Conservation (phyloP, 1,140 invertebrate genomes). For the Cherax destructor region DNA sequence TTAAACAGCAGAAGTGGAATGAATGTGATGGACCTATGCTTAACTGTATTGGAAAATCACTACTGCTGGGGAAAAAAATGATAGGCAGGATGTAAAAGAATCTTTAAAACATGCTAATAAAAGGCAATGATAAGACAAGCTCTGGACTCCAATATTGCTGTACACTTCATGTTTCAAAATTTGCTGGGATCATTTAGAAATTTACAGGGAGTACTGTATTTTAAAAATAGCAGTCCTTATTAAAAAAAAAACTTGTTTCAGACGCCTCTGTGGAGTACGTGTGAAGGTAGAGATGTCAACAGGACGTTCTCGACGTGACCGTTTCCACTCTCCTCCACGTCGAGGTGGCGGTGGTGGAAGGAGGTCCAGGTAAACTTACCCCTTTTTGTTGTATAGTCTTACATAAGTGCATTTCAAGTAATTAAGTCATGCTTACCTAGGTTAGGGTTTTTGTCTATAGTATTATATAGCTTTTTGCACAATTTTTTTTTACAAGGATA, state of each 20-base stretch:
- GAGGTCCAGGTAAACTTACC: slow-evolving; percentile 51
- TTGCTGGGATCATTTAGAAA: too few relatives aligned
- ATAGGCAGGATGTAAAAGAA: too few relatives aligned
- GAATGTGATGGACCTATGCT: too few relatives aligned
- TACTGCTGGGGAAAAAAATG: too few relatives aligned
- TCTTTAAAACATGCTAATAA: too few relatives aligned
- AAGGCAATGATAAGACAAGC: too few relatives aligned
- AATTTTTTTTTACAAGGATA: background rate
- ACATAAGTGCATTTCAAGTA: background rate
- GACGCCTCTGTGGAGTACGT: slow-evolving; percentile 66
- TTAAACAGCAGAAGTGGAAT: too few relatives aligned
- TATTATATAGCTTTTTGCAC: background rate
- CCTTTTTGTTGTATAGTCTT: background rate
- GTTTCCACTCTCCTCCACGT: slow-evolving; percentile 64
- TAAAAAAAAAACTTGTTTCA: background rate
- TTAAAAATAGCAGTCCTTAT: too few relatives aligned
- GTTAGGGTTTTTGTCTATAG: background rate
- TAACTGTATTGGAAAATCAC: too few relatives aligned
- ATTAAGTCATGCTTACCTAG: background rate
- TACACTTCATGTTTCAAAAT: too few relatives aligned
- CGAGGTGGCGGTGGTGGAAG: slow-evolving; percentile 33
- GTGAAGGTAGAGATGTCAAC: slow-evolving; percentile 71
- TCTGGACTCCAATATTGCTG: too few relatives aligned
- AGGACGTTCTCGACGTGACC: slow-evolving; percentile 64
- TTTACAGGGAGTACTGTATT: too few relatives aligned